Conservation (phyloP, 2,113 vertebrate genomes). For the Athene noctua region DNA sequence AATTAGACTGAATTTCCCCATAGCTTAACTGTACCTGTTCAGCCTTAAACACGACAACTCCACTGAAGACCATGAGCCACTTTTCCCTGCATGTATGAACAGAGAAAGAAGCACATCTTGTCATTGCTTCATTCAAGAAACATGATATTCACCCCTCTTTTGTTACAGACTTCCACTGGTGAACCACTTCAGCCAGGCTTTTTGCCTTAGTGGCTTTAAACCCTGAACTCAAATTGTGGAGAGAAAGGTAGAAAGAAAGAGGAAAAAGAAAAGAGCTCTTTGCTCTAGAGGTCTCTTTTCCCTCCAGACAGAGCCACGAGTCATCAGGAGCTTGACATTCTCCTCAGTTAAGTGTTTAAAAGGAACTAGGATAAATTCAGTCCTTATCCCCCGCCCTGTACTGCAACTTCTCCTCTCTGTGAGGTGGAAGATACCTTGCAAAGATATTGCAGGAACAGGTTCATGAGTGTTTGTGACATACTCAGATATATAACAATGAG, state of each 20-base stretch:
- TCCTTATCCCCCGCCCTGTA: no score
- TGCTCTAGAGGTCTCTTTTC: neutral
- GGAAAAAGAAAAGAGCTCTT: neutral
- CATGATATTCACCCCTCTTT: neutral
- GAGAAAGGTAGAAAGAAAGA: neutral
- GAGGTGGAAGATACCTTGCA: neutral
- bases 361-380: neutral
- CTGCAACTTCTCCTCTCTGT: neutral
- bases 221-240: neutral
- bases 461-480: neutral
- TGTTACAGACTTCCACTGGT: neutral
- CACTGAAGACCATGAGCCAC: neutral
- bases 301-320: neutral
- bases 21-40: neutral
- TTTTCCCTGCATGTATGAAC: neutral
- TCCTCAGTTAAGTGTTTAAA: neutral
- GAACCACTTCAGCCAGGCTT: neutral
- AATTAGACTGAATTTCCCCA: neutral
- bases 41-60: neutral
- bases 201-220: neutral
- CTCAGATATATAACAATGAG: neutral
- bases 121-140: neutral
- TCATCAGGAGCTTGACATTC: neutral
- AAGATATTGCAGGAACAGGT: neutral
- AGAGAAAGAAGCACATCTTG: neutral